phyloP scores from a whole-genome alignment of 2,888 invertebrate genomes.

The Schizaphis graminum region DNA sequence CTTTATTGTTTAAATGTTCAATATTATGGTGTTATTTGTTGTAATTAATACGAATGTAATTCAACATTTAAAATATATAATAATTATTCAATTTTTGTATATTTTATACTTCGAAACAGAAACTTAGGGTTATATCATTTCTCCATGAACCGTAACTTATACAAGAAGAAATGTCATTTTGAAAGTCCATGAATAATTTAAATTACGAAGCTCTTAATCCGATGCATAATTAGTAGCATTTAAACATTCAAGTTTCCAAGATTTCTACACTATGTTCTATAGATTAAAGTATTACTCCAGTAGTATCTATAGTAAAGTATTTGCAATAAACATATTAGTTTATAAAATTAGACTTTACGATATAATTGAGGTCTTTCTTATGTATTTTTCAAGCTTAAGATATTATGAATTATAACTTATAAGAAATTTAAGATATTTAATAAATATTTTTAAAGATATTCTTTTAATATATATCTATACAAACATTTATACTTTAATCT shows the following conservation, averaged over 20 bases:
- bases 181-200: slow-evolving; percentile 50
- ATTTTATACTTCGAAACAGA: background rate
- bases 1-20: background rate
- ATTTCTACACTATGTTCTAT: slow-evolving; percentile 21
- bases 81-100: background rate
- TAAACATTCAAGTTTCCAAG: background rate
- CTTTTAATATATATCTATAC: background rate
- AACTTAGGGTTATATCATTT: background rate
- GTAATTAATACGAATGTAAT: background rate
- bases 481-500: background rate
- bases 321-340: background rate
- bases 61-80: background rate
- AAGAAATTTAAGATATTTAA: background rate
- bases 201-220: slow-evolving; percentile 15
- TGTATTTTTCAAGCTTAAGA: background rate
- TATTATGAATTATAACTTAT: background rate
- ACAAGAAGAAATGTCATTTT: slow-evolving; percentile 14
- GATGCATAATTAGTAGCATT: slow-evolving; percentile 39
- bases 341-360: background rate
- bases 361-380: background rate
- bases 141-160: background rate
- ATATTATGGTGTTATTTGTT: background rate
- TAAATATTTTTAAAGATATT: background rate
- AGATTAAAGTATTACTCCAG: background rate
- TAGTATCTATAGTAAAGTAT: background rate